Conservation (phyloP, 2,113 vertebrate species). For the Mobula birostris region DNA sequence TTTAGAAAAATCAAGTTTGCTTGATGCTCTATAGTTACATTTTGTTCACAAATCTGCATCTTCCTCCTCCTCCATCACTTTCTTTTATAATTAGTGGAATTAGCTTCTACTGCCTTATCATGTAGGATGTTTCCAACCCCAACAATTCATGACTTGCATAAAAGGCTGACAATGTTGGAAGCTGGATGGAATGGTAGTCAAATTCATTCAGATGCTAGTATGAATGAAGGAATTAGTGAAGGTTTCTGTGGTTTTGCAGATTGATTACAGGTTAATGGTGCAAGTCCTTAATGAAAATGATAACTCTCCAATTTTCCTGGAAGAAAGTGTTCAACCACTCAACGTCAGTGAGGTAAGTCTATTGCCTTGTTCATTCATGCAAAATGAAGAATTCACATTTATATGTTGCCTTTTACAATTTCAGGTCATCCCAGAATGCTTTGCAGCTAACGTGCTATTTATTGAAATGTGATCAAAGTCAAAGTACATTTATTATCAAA, state of each 20-base stretch:
- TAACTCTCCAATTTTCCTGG: constrained; percentile 59
- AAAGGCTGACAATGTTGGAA: neutral
- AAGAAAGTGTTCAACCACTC: constrained; percentile 48
- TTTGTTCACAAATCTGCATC: neutral
- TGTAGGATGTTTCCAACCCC: neutral
- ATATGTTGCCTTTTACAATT: neutral
- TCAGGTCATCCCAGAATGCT: neutral
- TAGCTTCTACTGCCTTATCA: neutral
- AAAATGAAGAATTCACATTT: neutral
- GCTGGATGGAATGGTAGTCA: neutral
- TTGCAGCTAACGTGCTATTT: neutral
- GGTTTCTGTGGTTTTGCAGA: constrained; percentile 40
- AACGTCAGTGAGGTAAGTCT: constrained; percentile 60
- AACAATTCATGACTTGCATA: neutral
- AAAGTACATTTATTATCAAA: no score
- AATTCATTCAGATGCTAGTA: neutral
- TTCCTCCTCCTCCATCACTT: neutral
- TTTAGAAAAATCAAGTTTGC: neutral
- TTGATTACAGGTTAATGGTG: constrained; percentile 54
- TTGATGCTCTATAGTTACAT: neutral
- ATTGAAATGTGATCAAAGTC: neutral
- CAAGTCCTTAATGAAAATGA: constrained; percentile 67
- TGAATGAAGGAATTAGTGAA: neutral
- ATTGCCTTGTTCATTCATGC: neutral
- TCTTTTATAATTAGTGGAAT: neutral